Conservation (phyloP, 2,888 invertebrate genomes). For the Buathra laborator region DNA sequence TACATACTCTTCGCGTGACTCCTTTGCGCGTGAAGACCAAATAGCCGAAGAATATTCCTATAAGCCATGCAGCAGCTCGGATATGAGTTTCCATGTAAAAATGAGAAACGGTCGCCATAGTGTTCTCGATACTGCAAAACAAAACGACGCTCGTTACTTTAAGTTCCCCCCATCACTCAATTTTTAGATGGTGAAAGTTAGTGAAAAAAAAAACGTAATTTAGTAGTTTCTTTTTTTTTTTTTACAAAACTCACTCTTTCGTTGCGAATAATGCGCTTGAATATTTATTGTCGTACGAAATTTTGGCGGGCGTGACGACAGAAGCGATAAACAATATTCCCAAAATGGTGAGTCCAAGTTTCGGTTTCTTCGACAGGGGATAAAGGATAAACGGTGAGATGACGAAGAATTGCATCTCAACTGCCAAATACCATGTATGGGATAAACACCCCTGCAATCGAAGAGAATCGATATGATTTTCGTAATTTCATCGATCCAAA, state of each 20-base stretch:
- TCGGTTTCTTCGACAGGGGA: constrained; percentile 84
- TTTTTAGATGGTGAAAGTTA: no score
- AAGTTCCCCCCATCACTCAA: no score
- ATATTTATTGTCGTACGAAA: constrained; percentile 83
- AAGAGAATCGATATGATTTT: constrained; percentile 6
- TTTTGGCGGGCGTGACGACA: constrained; percentile 77
- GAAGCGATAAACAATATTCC: constrained; percentile 77
- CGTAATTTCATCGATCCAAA: background rate
- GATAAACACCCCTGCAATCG: constrained; percentile 84
- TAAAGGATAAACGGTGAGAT: constrained; percentile 87
- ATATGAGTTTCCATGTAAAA: constrained; percentile 67
- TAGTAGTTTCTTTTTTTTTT: background rate
- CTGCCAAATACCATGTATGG: constrained; percentile 88
- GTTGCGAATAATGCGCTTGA: constrained; percentile 66
- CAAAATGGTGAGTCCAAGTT: constrained; percentile 80
- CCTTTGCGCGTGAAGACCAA: constrained; percentile 32
- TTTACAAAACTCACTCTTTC: constrained; percentile 30
- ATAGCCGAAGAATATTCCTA: constrained; percentile 71
- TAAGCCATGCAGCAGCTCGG: constrained; percentile 69
- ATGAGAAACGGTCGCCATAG: background rate
- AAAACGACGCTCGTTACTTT: background rate
- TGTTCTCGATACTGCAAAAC: constrained; percentile 8
- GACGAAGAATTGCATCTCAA: constrained; percentile 87
- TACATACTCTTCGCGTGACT: constrained; percentile 36
- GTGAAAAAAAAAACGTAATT: no score